Conservation (phyloP, 2,113 vertebrate genomes). For the Prinia subflava region DNA sequence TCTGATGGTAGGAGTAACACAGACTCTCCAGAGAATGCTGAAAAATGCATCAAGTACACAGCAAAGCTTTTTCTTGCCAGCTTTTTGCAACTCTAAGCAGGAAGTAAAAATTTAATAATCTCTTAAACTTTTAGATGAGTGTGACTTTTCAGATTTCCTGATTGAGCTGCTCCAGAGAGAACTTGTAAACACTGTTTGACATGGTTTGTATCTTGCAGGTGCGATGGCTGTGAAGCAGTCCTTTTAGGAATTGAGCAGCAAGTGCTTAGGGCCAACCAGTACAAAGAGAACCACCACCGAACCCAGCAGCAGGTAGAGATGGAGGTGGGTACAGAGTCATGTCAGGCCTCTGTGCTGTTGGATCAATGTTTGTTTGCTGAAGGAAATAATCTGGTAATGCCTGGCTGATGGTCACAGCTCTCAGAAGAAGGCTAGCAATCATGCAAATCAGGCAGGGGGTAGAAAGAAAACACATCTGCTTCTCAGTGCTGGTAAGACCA, state of each 20-base stretch:
- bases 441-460: not conserved
- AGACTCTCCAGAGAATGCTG: not conserved
- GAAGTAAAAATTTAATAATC: not conserved
- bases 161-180: not conserved
- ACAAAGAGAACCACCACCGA: slow-evolving; percentile 78
- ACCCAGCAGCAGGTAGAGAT: slow-evolving; percentile 81
- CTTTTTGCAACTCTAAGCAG: not conserved
- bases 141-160: not conserved
- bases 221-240: slow-evolving; percentile 79
- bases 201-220: slow-evolving; percentile 65
- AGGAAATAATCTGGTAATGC: not conserved
- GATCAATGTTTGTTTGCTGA: not conserved
- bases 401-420: not conserved
- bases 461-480: not conserved
- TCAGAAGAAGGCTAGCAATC: not conserved
- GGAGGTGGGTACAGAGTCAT: slow-evolving; percentile 70
- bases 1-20: not conserved
- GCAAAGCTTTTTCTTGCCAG: not conserved
- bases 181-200: not conserved
- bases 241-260: slow-evolving; percentile 82
- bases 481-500: not conserved
- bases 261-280: slow-evolving; percentile 79
- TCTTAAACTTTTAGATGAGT: not conserved
- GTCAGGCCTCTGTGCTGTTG: not conserved
- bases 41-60: not conserved